phyloP scores from a whole-genome alignment of 2,113 vertebrate species.

The Corythaixoides concolor region DNA sequence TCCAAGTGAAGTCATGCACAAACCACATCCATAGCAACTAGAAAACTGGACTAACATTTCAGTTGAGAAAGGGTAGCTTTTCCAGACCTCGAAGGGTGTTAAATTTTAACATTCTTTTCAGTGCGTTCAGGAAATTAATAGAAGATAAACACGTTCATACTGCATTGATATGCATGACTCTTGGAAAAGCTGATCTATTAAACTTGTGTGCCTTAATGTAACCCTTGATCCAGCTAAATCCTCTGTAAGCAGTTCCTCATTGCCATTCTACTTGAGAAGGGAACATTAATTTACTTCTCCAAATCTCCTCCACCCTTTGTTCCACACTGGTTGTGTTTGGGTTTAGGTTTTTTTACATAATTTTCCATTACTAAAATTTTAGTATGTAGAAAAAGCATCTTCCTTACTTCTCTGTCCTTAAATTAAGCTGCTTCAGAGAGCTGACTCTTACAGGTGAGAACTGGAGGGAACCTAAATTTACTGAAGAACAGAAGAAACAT shows the following conservation, averaged over 20 bases:
- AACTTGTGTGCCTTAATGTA: neutral
- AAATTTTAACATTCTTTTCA: neutral
- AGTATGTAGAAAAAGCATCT: neutral
- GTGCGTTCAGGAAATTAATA: neutral
- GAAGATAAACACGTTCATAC: neutral
- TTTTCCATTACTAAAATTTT: neutral
- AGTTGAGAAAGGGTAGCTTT: neutral
- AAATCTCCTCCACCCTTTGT: neutral
- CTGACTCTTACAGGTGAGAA: neutral
- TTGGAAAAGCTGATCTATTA: neutral
- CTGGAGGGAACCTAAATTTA: neutral
- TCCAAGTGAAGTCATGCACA: neutral
- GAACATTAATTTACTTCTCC: neutral
- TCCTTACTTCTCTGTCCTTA: neutral
- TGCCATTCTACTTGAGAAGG: neutral
- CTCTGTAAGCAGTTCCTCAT: neutral
- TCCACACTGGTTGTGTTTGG: neutral
- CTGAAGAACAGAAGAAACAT: neutral
- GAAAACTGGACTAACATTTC: neutral
- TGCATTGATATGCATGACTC: neutral
- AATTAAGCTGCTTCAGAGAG: neutral
- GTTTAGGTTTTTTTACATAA: neutral
- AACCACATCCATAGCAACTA: neutral
- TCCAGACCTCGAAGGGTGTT: neutral
- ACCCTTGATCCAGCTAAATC: neutral